These are phyloP conservation scores for Calephelis perditalis DNA, from an alignment of 2,888 invertebrate genomes.

Conservation along the genomic window DNA sequence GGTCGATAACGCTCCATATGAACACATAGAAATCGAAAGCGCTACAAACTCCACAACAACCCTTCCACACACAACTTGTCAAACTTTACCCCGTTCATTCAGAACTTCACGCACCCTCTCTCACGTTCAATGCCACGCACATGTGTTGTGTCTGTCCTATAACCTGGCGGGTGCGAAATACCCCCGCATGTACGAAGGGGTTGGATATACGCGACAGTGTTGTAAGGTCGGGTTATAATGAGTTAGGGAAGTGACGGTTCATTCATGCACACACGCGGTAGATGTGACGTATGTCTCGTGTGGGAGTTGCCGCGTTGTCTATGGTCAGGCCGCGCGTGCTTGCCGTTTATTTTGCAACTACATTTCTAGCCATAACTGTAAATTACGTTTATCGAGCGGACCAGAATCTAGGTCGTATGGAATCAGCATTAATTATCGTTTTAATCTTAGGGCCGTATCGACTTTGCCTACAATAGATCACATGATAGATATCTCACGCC, in stretches of 20 bases:
- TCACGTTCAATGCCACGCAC: constrained; percentile 55
- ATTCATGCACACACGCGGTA: constrained; percentile 46
- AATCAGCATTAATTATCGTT: constrained; percentile 78
- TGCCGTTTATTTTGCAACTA: constrained; percentile 73
- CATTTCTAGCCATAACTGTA: constrained; percentile 77
- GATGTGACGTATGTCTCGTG: constrained; percentile 43
- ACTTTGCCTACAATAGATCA: constrained; percentile 73
- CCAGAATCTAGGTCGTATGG: constrained; percentile 76
- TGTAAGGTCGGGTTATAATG: constrained; percentile 47
- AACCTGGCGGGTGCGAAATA: constrained; percentile 39
- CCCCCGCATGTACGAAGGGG: constrained; percentile 29
- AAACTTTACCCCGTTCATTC: constrained; percentile 68
- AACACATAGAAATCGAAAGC: constrained; percentile 66
- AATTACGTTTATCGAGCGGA: constrained; percentile 74
- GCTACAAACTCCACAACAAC: constrained; percentile 58
- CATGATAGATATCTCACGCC: constrained; percentile 73
- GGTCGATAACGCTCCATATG: constrained; percentile 71
- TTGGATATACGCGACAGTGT: constrained; percentile 27
- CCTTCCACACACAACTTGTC: constrained; percentile 65
- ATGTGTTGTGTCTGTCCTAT: constrained; percentile 54
- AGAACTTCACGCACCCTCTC: constrained; percentile 53
- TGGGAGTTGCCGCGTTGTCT: constrained; percentile 66
- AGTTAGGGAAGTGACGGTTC: constrained; percentile 45
- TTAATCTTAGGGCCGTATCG: constrained; percentile 74
- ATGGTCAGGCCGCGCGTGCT: constrained; percentile 66